Conservation (phyloP, 2,888 invertebrate genomes). For the Bimastos eiseni region DNA sequence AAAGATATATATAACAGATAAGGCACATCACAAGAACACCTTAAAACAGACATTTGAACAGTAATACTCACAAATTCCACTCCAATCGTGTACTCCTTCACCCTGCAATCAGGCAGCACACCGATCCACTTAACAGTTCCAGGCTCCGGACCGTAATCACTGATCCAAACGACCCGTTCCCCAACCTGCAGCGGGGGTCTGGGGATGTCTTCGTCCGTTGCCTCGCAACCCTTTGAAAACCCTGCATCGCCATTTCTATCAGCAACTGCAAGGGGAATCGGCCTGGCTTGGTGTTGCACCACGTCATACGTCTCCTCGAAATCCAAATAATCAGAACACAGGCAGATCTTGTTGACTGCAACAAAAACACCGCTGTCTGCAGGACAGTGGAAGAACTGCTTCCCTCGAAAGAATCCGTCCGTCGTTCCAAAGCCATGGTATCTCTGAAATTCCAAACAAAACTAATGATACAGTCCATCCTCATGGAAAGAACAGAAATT, state of each 20-base stretch:
- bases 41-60: not conserved
- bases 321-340: not conserved
- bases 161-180: slow-evolving; percentile 66
- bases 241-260: not conserved
- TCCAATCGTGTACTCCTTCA: slow-evolving; percentile 65
- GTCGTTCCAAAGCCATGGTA: slow-evolving; percentile 38
- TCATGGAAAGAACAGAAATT: too few relatives aligned
- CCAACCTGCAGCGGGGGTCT: slow-evolving; percentile 58
- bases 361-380: slow-evolving; percentile 13
- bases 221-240: not conserved
- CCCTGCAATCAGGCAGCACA: slow-evolving; percentile 58
- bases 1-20: too few relatives aligned
- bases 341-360: not conserved
- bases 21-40: not conserved
- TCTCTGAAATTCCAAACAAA: slow-evolving; percentile 30
- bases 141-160: slow-evolving; percentile 64
- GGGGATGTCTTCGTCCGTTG: not conserved
- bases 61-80: slow-evolving; percentile 66
- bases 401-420: slow-evolving; percentile 36
- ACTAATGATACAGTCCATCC: not conserved
- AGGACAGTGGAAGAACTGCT: slow-evolving; percentile 24
- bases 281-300: not conserved
- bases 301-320: slow-evolving; percentile 18
- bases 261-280: not conserved
- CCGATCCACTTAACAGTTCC: slow-evolving; percentile 67